A percentile compares a stretch with the other conserved stretches of the same genome.
Evolutionary conservation across 1,140 invertebrate genomes (phyloP).

Genomic region (Goniozus legneri): DNA sequence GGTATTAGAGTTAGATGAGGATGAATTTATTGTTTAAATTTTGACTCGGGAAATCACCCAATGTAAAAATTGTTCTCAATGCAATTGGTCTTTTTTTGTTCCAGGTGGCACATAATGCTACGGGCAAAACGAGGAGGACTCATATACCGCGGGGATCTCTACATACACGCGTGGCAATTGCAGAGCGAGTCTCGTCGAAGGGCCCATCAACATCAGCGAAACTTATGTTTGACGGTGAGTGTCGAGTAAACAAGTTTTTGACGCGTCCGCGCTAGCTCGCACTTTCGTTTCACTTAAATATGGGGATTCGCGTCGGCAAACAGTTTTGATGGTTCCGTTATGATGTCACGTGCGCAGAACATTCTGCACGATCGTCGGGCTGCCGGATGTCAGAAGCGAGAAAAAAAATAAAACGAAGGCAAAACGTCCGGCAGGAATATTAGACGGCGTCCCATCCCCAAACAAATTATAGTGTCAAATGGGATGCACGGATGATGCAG

Average conservation of each 20-base stretch:
- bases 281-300: too few species aligned
- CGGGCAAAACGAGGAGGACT: constrained; percentile 43
- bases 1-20: too few species aligned
- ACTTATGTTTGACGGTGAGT: constrained; percentile 48
- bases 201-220: constrained; percentile 39
- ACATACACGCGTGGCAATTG: constrained; percentile 51
- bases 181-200: constrained; percentile 48
- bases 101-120: constrained; percentile 50
- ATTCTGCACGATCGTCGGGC: background rate
- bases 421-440: too few species aligned
- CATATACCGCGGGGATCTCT: constrained; percentile 53
- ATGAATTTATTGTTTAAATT: background rate
- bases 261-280: too few species aligned
- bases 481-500: too few species aligned
- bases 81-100: constrained; percentile 21
- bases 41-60: background rate
- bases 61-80: background rate
- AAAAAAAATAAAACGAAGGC: constrained; percentile 4
- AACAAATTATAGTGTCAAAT: too few species aligned
- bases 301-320: too few species aligned
- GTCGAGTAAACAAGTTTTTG: background rate
- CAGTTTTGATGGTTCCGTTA: too few species aligned
- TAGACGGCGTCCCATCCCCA: too few species aligned
- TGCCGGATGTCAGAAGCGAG: background rate
- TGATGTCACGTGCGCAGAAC: too few species aligned